These are phyloP conservation scores for Nephotettix cincticeps DNA, from an alignment of 1,140 invertebrate genomes.

Conservation along the genomic window DNA sequence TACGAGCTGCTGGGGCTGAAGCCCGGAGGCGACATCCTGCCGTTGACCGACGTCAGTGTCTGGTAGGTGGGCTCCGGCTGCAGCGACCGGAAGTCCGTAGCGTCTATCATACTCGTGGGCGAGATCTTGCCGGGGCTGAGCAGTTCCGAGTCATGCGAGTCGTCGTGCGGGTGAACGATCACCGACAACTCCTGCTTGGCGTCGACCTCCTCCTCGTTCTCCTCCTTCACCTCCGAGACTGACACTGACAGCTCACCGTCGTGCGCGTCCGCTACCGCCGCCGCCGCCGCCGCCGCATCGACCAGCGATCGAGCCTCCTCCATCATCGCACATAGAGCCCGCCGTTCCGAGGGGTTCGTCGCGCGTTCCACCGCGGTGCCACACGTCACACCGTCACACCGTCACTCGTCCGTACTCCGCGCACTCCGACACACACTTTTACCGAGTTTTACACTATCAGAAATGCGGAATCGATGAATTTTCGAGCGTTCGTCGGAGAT, in stretches of 20 bases:
- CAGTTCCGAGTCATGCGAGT: conserved; percentile 59
- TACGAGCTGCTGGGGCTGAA: conserved; percentile 83
- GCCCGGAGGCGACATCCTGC: conserved; percentile 74
- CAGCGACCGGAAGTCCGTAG: conserved; percentile 71
- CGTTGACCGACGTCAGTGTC: conserved; percentile 83
- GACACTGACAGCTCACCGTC: conserved; percentile 3
- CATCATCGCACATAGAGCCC: too few relatives aligned
- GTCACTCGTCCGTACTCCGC: too few relatives aligned
- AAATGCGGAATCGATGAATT: too few relatives aligned
- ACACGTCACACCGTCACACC: too few relatives aligned
- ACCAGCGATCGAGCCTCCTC: too few relatives aligned
- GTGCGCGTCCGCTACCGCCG: background rate
- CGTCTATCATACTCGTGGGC: conserved; percentile 75
- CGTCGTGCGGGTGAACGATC: conserved; percentile 62
- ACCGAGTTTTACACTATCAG: too few relatives aligned
- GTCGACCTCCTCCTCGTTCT: conserved; percentile 19
- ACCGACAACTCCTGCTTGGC: conserved; percentile 53
- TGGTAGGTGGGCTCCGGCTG: conserved; percentile 86
- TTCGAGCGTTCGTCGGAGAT: too few relatives aligned
- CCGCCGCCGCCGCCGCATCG: conserved; percentile 45
- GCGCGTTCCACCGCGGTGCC: too few relatives aligned
- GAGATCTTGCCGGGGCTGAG: conserved; percentile 65
- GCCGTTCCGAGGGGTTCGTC: too few relatives aligned
- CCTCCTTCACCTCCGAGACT: background rate
- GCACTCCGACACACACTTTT: too few relatives aligned